Evolutionary conservation across 2,888 invertebrate genomes (phyloP).

Genomic region (Buathra laborator): DNA sequence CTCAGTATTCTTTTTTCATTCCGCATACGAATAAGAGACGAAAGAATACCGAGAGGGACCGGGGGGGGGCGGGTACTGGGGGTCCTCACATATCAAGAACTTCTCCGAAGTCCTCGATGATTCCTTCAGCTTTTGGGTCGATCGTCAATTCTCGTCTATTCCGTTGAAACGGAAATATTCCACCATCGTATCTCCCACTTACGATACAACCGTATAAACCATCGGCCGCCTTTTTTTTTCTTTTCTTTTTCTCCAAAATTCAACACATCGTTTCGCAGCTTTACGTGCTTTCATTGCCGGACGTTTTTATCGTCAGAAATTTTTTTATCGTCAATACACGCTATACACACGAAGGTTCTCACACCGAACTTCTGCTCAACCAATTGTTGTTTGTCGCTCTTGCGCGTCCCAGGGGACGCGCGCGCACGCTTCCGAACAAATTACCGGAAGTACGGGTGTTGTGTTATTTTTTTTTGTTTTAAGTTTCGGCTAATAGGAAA

Average conservation of each 20-base stretch:
- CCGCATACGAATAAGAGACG: constrained; percentile 67
- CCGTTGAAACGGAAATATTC: constrained; percentile 35
- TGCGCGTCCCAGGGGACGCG: constrained; percentile 48
- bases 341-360: not conserved
- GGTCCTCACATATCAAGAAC: constrained; percentile 53
- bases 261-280: not conserved
- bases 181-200: constrained; percentile 42
- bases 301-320: constrained; percentile 64
- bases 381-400: constrained; percentile 68
- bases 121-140: not conserved
- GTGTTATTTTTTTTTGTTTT: constrained; percentile 66
- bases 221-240: not conserved
- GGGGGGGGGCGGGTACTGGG: constrained; percentile 53
- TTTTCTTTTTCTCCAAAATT: not conserved
- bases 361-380: constrained; percentile 60
- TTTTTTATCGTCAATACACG: constrained; percentile 50
- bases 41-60: not conserved
- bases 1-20: no score
- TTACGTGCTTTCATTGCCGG: not conserved
- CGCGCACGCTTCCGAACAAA: constrained; percentile 70
- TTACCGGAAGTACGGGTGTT: constrained; percentile 80
- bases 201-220: constrained; percentile 11
- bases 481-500: constrained; percentile 82
- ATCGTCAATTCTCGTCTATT: constrained; percentile 33
- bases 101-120: not conserved